Evolutionary conservation across 1,140 invertebrate genomes (phyloP).

Genomic region (Ceratina calcarata): DNA sequence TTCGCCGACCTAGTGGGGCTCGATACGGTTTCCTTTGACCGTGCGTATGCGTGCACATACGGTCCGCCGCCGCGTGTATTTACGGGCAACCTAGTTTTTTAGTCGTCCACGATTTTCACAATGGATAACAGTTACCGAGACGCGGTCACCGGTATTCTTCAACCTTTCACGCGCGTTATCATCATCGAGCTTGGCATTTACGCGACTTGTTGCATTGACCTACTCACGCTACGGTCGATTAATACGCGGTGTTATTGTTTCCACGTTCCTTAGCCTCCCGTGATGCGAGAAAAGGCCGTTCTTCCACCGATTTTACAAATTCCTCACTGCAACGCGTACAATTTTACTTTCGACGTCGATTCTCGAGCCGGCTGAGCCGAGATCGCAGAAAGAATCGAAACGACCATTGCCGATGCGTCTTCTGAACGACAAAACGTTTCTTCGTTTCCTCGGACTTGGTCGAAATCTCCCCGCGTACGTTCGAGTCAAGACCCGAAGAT

Average conservation of each 20-base stretch:
- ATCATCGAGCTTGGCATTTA: slow-evolving; percentile 62
- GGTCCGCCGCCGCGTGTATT: neutral
- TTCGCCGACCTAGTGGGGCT: neutral
- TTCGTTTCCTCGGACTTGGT: neutral
- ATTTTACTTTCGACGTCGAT: slow-evolving; percentile 34
- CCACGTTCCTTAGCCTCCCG: slow-evolving; percentile 38
- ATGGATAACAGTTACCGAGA: slow-evolving; percentile 13
- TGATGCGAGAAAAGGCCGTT: slow-evolving; percentile 1
- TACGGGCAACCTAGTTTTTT: slow-evolving; percentile 32
- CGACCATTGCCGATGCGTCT: neutral
- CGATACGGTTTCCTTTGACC: neutral
- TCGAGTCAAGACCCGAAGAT: too few relatives aligned
- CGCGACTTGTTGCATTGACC: slow-evolving; percentile 76
- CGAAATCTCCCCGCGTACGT: neutral
- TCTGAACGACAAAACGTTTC: neutral
- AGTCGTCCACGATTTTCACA: slow-evolving; percentile 8
- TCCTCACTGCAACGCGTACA: neutral
- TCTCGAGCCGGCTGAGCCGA: too few relatives aligned
- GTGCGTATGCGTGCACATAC: neutral
- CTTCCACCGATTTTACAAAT: neutral
- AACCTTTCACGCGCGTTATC: slow-evolving; percentile 70
- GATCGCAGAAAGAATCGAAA: slow-evolving; percentile 19
- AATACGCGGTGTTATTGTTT: slow-evolving; percentile 47
- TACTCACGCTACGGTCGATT: slow-evolving; percentile 51
- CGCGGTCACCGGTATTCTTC: slow-evolving; percentile 56